Conservation (phyloP, 1,140 invertebrate genomes). For the Nebria ingens region DNA sequence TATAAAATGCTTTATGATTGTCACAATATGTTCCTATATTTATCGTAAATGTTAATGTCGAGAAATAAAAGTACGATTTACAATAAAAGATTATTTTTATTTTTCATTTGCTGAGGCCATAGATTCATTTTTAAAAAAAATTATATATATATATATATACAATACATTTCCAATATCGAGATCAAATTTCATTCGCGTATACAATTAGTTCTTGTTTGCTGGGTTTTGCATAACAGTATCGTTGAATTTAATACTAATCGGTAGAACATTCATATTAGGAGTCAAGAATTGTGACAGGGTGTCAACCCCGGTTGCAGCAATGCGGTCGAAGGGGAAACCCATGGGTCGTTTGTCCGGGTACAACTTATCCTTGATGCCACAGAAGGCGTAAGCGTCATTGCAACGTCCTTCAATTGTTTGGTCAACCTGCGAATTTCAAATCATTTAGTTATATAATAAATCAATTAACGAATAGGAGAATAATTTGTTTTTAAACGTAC, state of each 20-base stretch:
- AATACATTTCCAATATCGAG: too few species aligned
- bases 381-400: slow-evolving; percentile 58
- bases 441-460: too few species aligned
- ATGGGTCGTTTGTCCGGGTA: slow-evolving; percentile 60
- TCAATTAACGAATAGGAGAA: too few species aligned
- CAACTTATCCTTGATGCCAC: slow-evolving; percentile 55
- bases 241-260: slow-evolving; percentile 39
- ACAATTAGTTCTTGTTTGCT: neutral
- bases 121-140: too few species aligned
- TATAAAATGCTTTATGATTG: too few species aligned
- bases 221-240: slow-evolving; percentile 17
- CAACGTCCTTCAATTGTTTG: slow-evolving; percentile 34
- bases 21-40: too few species aligned
- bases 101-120: too few species aligned
- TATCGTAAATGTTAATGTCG: too few species aligned
- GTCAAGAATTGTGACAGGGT: slow-evolving; percentile 48
- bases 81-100: too few species aligned
- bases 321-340: slow-evolving; percentile 66
- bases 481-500: slow-evolving; percentile 35
- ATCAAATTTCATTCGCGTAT: too few species aligned
- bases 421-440: slow-evolving; percentile 18
- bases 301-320: slow-evolving; percentile 35
- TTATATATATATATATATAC: too few species aligned
- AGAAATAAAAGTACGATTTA: too few species aligned
- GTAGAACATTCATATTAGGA: slow-evolving; percentile 50